A percentile compares a stretch with the other conserved stretches of the same genome.
Evolutionary conservation across 2,113 vertebrate genomes (phyloP).

Genomic region (Myanophis thanlyinensis): DNA sequence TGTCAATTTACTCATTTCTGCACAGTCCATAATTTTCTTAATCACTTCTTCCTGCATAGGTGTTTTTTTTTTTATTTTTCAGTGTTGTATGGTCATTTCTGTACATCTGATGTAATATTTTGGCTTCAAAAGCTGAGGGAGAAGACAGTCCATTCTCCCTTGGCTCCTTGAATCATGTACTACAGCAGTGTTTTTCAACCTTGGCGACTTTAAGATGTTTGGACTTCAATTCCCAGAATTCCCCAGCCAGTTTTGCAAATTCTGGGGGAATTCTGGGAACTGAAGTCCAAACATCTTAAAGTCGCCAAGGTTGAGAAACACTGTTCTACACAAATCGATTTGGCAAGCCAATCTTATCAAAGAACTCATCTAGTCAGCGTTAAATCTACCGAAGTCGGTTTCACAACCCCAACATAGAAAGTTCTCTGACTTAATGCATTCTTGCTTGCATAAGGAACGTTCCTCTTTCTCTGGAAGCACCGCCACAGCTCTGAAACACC

Average conservation of each 20-base stretch:
- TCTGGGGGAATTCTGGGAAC: no score
- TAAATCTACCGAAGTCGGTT: neutral
- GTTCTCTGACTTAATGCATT: neutral
- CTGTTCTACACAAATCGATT: neutral
- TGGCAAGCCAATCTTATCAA: neutral
- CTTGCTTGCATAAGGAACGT: neutral
- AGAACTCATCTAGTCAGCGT: neutral
- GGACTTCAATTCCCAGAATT: no score
- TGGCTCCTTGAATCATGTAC: neutral
- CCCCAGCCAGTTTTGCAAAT: no score
- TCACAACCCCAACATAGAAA: neutral
- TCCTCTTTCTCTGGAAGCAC: neutral
- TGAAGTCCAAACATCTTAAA: no score
- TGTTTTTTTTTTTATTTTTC: no score
- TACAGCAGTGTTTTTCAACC: no score
- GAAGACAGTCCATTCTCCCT: neutral
- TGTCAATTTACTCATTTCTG: no score
- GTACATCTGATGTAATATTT: neutral
- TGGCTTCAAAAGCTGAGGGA: neutral
- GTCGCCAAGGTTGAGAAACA: no score
- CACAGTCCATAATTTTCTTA: no score
- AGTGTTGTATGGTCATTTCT: neutral
- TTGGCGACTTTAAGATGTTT: no score
- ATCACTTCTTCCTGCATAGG: no score
- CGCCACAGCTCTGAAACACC: no score